Percentiles rank a stretch among this genome's conserved stretches.
phyloP scores from a whole-genome alignment of 2,797 vertebrate genomes.

The Setipinna tenuifilis region DNA sequence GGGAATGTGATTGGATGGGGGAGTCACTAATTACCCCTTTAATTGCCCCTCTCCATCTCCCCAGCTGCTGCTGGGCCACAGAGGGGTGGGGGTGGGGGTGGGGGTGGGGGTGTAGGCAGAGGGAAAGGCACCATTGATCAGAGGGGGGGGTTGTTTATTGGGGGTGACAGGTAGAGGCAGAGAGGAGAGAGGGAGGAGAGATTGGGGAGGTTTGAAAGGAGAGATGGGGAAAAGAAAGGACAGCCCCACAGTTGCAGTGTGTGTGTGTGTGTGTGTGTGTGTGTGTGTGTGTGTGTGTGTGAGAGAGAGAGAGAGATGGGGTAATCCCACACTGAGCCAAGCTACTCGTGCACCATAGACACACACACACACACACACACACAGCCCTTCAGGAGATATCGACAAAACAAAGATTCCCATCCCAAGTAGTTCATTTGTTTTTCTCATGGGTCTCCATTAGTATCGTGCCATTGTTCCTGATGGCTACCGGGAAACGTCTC shows the following conservation, averaged over 20 bases:
- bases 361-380: slow-evolving; percentile 19
- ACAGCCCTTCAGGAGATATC: background rate
- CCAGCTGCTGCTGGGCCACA: slow-evolving; percentile 72
- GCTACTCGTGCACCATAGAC: background rate
- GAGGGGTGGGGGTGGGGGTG: slow-evolving; percentile 41
- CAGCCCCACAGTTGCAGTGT: background rate
- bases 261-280: slow-evolving; percentile 17
- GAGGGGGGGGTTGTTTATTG: slow-evolving; percentile 48
- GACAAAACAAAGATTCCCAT: background rate
- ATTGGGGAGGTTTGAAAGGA: slow-evolving; percentile 28
- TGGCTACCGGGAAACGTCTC: background rate
- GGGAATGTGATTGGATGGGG: slow-evolving; percentile 65
- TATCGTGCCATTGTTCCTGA: background rate
- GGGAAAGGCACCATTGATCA: slow-evolving; percentile 61
- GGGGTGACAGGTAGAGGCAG: slow-evolving; percentile 44
- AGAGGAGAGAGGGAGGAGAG: background rate
- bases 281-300: slow-evolving; percentile 27
- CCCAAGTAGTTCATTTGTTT: background rate
- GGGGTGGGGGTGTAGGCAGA: background rate
- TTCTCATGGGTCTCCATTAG: background rate
- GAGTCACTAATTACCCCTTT: slow-evolving; percentile 72
- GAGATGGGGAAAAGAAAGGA: background rate
- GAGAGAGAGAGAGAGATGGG: no score
- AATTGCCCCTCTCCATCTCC: slow-evolving; percentile 72
- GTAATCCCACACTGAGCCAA: background rate